phyloP scores from a whole-genome alignment of 2,113 vertebrate genomes.

The Odocoileus hemionus region DNA sequence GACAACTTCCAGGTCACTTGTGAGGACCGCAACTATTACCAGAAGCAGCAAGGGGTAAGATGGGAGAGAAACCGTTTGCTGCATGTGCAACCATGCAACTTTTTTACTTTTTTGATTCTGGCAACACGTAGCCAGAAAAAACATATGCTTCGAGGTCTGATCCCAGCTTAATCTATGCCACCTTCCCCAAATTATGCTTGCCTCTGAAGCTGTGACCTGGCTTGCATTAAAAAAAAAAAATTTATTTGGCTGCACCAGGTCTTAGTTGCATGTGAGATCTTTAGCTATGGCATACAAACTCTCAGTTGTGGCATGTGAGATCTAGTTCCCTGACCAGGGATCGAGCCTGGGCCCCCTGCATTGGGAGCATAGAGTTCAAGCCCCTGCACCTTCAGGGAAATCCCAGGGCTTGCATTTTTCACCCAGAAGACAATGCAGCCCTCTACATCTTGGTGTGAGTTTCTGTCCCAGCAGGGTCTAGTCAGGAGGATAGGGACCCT shows the following conservation, averaged over 20 bases:
- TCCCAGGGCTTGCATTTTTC: neutral
- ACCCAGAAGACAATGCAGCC: neutral
- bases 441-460: neutral
- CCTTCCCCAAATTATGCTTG: neutral
- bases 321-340: neutral
- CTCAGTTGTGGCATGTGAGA: neutral
- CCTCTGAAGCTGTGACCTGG: neutral
- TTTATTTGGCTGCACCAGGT: neutral
- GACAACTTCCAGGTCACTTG: neutral
- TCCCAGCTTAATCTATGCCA: neutral
- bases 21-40: neutral
- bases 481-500: neutral
- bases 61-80: neutral
- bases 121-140: neutral
- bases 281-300: neutral
- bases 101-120: neutral
- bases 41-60: neutral
- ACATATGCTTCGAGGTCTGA: neutral
- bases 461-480: neutral
- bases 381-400: neutral
- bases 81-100: fast-evolving
- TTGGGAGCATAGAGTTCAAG: neutral
- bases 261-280: neutral
- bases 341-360: neutral
- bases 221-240: neutral